These are phyloP conservation scores for Parotocinclus haroldoi DNA, from an alignment of 2,797 vertebrate species.

Conservation along the genomic window DNA sequence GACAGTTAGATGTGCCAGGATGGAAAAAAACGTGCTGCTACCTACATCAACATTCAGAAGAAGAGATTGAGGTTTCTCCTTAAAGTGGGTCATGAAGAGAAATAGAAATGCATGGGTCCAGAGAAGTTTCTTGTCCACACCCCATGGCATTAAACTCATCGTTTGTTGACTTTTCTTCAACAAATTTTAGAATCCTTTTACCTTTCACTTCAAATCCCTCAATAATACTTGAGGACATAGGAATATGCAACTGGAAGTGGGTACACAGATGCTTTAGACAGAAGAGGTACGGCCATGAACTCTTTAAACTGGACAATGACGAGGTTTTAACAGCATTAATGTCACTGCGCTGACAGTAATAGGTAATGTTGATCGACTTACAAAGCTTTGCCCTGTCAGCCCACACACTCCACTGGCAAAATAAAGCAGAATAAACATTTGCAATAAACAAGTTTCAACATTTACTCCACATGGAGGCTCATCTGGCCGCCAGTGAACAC, in stretches of 20 bases:
- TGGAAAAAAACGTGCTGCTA: neutral
- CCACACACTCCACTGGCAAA: neutral
- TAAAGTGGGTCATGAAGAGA: neutral
- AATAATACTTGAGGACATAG: neutral
- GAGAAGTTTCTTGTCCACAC: slow-evolving; percentile 3
- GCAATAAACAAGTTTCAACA: too few species aligned
- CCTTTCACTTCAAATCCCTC: slow-evolving; percentile 1
- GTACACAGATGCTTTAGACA: neutral
- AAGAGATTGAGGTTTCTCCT: slow-evolving; percentile 12
- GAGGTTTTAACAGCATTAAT: neutral
- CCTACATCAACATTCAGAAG: slow-evolving; percentile 12
- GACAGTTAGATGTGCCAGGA: neutral
- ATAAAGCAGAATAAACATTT: neutral
- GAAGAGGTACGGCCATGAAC: slow-evolving; percentile 13
- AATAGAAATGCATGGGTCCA: neutral
- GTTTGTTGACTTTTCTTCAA: slow-evolving; percentile 15
- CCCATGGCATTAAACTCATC: neutral
- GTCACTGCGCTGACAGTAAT: neutral
- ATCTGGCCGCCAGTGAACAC: slow-evolving; percentile 11
- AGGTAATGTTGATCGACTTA: slow-evolving; percentile 11
- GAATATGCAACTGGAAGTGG: neutral
- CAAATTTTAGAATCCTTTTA: slow-evolving; percentile 8
- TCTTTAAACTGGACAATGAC: slow-evolving; percentile 3
- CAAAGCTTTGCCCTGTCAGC: neutral
- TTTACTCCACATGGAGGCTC: slow-evolving; percentile 10